Conservation (phyloP, 2,888 invertebrate species). For the Penaeus monodon region DNA sequence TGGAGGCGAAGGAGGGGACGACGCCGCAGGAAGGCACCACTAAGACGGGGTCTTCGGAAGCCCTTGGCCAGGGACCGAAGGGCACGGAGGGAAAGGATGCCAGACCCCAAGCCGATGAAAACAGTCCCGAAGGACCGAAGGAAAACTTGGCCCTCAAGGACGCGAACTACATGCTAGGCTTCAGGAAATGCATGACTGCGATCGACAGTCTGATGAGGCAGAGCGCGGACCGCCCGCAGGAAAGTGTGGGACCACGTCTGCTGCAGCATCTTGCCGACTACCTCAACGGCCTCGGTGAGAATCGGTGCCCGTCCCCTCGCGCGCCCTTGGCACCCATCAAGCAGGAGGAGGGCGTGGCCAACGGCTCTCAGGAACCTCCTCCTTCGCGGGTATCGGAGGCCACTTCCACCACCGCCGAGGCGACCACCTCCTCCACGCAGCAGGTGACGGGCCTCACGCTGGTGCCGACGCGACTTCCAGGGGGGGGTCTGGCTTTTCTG, state of each 20-base stretch:
- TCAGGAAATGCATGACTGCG: slow-evolving; percentile 42
- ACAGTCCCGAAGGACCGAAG: too few species aligned
- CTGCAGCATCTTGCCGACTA: slow-evolving; percentile 37
- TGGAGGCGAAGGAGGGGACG: background rate
- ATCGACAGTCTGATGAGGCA: slow-evolving; percentile 24
- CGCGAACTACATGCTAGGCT: slow-evolving; percentile 34
- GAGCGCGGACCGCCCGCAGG: slow-evolving; percentile 2
- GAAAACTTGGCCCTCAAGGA: background rate
- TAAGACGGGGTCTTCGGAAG: too few species aligned
- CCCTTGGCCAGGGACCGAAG: background rate
- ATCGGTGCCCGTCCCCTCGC: background rate
- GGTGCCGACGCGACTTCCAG: slow-evolving; percentile 53
- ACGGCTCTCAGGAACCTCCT: too few species aligned
- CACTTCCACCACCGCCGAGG: background rate
- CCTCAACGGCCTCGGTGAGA: background rate
- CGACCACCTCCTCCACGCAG: background rate
- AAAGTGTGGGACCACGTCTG: slow-evolving; percentile 29
- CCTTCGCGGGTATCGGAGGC: too few species aligned
- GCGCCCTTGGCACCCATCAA: too few species aligned
- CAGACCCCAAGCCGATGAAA: too few species aligned
- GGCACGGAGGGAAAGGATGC: too few species aligned
- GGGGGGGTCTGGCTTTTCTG: slow-evolving; percentile 57
- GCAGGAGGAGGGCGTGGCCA: too few species aligned
- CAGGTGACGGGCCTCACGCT: slow-evolving; percentile 38
- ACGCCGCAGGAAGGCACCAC: background rate